Base-by-base conservation (phyloP, 2,113 vertebrate species). In the Oceanodroma tethys region DNA sequence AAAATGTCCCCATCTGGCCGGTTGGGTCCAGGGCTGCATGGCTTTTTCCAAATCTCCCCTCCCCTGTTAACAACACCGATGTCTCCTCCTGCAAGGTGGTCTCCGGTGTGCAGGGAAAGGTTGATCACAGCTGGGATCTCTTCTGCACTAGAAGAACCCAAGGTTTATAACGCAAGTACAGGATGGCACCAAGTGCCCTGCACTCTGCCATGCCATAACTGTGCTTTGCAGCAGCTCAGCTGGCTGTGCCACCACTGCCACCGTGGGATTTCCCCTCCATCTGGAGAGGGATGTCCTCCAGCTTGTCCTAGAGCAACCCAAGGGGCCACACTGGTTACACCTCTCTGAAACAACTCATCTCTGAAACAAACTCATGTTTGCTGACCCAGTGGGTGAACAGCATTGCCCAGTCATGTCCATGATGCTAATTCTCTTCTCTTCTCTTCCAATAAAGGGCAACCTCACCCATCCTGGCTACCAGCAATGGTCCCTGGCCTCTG, bases 41-140 rank as follows among this genome's bases (percentile, higher is more conserved):
- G 14, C 19, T 79, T 19, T 70, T 70, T 8, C 27, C 55, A 70
- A 18, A 74, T 60, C 8, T 53, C 25, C 15, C 20, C 25, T 74
- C 32, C 26, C 50, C 18, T 45, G 10, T 55, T 34, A 58, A 16
- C 30, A 65, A n/a, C 3, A 1, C 17, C 36, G 0, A 0, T 58
- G 16, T 63, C 13, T 84, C 18, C 56, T 75, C n/a, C 38, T 80
- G 40, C 29, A 53, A 56, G 29, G 22, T 34, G 6, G 20, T 72
- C 34, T 71, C 29, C 2, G 1, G 14, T 16, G 70, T 0, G 2
- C 53, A 66, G 18, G 36, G 22, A 25, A 81, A 62, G 5, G 29
- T 1, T 65, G 85, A 34, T 45, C 38, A 68, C 47, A 27, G 10
- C 10, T 26, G 18, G 13, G 62, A 60, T 47, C 11, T 76, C 32